Base-by-base conservation (phyloP, 2,113 vertebrate species). In the Sciurus niger region DNA sequence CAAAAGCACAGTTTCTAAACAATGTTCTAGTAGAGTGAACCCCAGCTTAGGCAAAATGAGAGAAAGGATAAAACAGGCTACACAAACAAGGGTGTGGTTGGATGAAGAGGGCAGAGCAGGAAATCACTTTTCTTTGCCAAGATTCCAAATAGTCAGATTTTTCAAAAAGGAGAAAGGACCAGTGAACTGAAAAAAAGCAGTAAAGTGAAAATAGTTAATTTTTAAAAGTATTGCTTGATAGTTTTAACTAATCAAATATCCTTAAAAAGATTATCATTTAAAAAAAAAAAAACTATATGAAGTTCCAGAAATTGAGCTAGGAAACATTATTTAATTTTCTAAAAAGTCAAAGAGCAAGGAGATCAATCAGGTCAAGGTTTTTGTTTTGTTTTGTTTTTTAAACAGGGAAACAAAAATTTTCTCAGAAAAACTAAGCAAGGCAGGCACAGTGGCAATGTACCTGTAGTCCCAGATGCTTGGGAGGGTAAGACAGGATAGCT, bases 251-350 rank as follows among this genome's bases (percentile, higher is more conserved):
- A 88, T 79, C 43, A 89, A 65, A 89, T 25, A n/a, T 46, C 58
- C n/a, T 60, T 85, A 60, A 93, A 60, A 55, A 18, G 58, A 83
- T n/a, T 77, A 46, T 72, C 40, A 37, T 73, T 40, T 58, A 48
- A n/a, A 48, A 48, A 48, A 48, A 48, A 48, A 48, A 24, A 37
- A 28, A 68, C 60, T 89, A 79, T 63, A 78, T 65, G 80, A 84
- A 58, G 34, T 79, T 79, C 72, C 48, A 74, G 79, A 90, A 86
- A 80, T 43, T 76, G 17, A 93, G 40, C 12, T 90, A 46, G 10
- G 40, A 48, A 89, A 68, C n/a, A 53, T 40, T 72, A 58, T 51
- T 58, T 93, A 48, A 74, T 74, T 92, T 92, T 84, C 84, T 92
- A 76, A 91, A 68, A 90, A 63, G 32, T 80, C 12, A 86, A 79